A percentile compares a stretch with the other conserved stretches of the same genome.
phyloP scores from a whole-genome alignment of 2,113 vertebrate species.

The Vombatus ursinus region DNA sequence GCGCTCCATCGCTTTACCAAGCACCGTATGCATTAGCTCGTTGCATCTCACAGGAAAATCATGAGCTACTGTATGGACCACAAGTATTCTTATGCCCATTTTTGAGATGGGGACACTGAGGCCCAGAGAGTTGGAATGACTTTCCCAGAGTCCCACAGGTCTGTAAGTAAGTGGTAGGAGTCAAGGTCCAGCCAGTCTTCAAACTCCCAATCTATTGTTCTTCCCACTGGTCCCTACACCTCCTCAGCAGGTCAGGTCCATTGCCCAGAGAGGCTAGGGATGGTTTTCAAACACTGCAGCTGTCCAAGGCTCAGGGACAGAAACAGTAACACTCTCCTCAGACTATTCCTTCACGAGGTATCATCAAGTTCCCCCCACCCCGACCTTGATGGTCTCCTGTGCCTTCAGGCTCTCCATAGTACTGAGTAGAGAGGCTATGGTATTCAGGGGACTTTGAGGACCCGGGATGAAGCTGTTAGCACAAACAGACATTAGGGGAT shows the following conservation, averaged over 20 bases:
- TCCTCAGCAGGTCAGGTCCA: not conserved
- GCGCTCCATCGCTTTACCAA: not conserved
- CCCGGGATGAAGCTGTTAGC: not conserved
- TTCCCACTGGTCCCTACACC: too few species aligned
- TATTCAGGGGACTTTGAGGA: not conserved
- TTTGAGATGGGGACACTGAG: not conserved
- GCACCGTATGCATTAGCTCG: not conserved
- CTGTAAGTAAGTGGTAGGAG: not conserved
- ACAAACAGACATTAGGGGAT: not conserved
- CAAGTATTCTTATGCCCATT: not conserved
- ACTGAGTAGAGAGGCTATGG: not conserved
- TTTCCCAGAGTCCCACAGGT: not conserved
- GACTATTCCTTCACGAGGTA: too few species aligned
- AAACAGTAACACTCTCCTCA: not conserved
- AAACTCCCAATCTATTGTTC: not conserved
- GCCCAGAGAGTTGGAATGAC: not conserved
- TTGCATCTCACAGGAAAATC: not conserved
- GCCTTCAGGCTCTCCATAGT: not conserved
- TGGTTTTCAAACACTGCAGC: not conserved
- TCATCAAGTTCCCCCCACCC: not conserved
- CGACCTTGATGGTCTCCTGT: not conserved
- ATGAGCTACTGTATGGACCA: not conserved
- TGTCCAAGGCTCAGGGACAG: not conserved
- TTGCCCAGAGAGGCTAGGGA: not conserved
- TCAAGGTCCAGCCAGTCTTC: not conserved